Base-by-base conservation (phyloP, 2,888 invertebrate species). In the Nezara viridula region DNA sequence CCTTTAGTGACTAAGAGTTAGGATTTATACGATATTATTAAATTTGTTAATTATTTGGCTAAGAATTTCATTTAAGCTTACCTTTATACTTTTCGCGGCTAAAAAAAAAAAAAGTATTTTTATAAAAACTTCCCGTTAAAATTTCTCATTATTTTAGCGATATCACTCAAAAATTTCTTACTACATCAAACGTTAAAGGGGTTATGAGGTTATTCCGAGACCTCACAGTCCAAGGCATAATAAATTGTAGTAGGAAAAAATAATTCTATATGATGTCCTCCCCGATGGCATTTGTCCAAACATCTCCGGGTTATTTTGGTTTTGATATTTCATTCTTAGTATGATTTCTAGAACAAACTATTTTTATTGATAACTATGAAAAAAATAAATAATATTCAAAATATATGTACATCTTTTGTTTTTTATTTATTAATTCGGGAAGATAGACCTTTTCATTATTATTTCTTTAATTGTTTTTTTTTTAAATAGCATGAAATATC, bases 321-420 rank as follows among this genome's bases (percentile, higher is more conserved):
- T 73, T 73, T 73, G 66, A 73, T 73, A 73, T 73, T 73, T 73
- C 66, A 37, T 73, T 73, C 37, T 73, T 73, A 73, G 66, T 73
- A 37, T 37, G 66, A 73, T 73, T 73, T 73, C 66, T 73, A 73
- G 66, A 73, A 32, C 66, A 73, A 73, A 73, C 66, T 73, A 37
- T 73, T 73, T 73, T 73, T 73, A 73, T 73, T 73, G 21, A 7
- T 73, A 73, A 73, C 37, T 32, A 37, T 73, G 37, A 73, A 73
- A 27, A 32, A 19, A 6, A 12, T 16, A 7, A 73, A 5, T n/a
- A 73, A 37, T 6, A 27, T 12, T 73, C 7, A n/a, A n/a, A n/a
- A n/a, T n/a, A n/a, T n/a, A n/a, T n/a, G n/a, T n/a, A n/a, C n/a
- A n/a, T 73, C 4, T 14, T 32, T 32, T 5, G 4, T 32, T 66